Evolutionary conservation across 2,888 invertebrate genomes (phyloP), one percentile per base, ranked within the genome.

Genomic region (Limenitis camilla): DNA sequence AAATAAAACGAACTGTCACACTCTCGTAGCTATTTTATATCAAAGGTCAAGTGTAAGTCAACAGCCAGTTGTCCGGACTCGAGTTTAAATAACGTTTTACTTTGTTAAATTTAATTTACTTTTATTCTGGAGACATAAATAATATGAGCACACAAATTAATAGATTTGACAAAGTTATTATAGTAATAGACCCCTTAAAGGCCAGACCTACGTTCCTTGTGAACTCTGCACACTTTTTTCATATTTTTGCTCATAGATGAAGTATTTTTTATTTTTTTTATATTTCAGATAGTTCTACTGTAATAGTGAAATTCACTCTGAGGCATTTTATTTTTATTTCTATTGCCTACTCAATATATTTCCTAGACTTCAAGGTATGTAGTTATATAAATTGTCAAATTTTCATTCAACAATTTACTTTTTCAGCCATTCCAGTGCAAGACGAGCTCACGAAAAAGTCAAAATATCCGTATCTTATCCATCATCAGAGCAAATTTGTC

Each of bases 381-480:
- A 33, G 33, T 7, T 3, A 1, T 8, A n/a, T 29, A 5, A 30
- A 8, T 4, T 36, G n/a, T 45, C 30, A 28, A 28, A 45, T 45
- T 36, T 44, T 45, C 29, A 45, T 36, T 35, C 28, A 36, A 45
- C 28, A 8, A 35, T 43, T 41, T n/a, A 19, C 9, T 7, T 11
- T 74, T 87, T 66, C 67, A 91, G 90, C 61, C 91, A 89, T 60
- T 88, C 91, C 6, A 91, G 92, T 40, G 89, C 91, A 9, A 82
- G 91, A 9, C 75, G 89, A 44, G 89, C 91, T 9, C 93, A 92
- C 70, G 95, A 95, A 63, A 93, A 93, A 72, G 93, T 95, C 60
- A 95, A 95, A 77, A 95, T 95, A 67, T 94, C 94, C 56, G 94
- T 95, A 1, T 94, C 94, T 28, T 95, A 94, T 74, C 94, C 95